Conservation (phyloP, 2,797 vertebrate genomes). For the Anguilla megastoma region DNA sequence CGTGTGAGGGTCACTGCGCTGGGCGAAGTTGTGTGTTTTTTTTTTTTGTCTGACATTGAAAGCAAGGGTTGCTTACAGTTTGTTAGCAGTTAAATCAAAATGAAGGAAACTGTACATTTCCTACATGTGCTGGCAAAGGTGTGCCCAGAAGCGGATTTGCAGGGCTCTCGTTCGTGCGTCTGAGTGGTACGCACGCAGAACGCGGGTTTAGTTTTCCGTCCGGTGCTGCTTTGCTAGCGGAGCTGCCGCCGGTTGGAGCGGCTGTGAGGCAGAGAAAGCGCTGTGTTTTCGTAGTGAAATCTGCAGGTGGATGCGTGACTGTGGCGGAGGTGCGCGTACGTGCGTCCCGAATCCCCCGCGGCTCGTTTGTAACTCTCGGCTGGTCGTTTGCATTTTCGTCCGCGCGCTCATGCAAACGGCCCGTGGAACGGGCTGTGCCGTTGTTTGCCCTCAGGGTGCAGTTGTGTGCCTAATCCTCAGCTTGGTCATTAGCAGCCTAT, state of each 20-base stretch:
- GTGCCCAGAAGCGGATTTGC: too few species aligned
- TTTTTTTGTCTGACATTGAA: too few species aligned
- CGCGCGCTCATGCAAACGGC: neutral
- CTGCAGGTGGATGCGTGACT: too few species aligned
- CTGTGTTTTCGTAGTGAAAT: neutral
- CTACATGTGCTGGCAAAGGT: too few species aligned
- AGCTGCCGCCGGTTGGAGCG: too few species aligned
- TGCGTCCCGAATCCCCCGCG: neutral
- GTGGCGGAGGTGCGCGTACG: neutral
- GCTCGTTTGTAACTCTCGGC: neutral
- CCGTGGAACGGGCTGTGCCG: neutral
- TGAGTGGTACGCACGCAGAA: neutral
- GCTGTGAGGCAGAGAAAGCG: neutral
- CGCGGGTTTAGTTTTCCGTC: too few species aligned
- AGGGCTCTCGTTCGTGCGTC: neutral
- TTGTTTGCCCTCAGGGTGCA: neutral
- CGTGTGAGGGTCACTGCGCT: neutral
- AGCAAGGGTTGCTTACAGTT: too few species aligned
- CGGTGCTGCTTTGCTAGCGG: too few species aligned
- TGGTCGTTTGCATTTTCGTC: neutral
- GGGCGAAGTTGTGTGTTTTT: too few species aligned
- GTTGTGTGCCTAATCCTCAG: neutral
- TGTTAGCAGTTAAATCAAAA: neutral
- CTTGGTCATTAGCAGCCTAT: neutral
- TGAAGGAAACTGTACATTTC: neutral